A percentile compares a stretch with the other conserved stretches of the same genome.
Conservation (phyloP, 2,888 invertebrate genomes). For the Diogma glabrata region DNA sequence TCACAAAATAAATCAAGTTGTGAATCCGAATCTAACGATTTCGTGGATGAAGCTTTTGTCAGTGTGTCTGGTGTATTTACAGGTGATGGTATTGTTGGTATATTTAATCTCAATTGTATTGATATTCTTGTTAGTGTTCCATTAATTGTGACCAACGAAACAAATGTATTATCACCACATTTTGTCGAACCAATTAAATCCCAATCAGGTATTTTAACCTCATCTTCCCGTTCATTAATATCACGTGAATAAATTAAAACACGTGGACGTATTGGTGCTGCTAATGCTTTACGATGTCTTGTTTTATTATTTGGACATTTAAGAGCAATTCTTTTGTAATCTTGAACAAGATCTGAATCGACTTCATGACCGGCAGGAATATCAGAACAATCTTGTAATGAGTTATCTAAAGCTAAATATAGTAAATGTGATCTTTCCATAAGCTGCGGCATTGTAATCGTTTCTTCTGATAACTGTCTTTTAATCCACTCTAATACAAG, state of each 20-base stretch:
- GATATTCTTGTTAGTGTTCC: slow-evolving; percentile 50
- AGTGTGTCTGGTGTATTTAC: slow-evolving; percentile 26
- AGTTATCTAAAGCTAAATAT: slow-evolving; percentile 50
- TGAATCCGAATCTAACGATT: slow-evolving; percentile 16
- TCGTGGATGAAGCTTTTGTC: slow-evolving; percentile 15
- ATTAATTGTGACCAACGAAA: slow-evolving; percentile 51
- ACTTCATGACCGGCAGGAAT: slow-evolving; percentile 46
- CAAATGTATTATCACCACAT: slow-evolving; percentile 48
- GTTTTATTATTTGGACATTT: slow-evolving; percentile 22
- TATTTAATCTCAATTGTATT: slow-evolving; percentile 43
- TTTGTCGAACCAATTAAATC: slow-evolving; percentile 45
- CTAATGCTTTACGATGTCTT: slow-evolving; percentile 34
- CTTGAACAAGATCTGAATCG: slow-evolving; percentile 65
- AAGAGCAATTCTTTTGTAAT: slow-evolving; percentile 51
- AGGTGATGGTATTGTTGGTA: slow-evolving; percentile 36
- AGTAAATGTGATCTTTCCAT: slow-evolving; percentile 21
- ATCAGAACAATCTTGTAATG: slow-evolving; percentile 67
- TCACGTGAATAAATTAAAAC: slow-evolving; percentile 48
- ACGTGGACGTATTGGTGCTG: slow-evolving; percentile 49
- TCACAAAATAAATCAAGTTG: slow-evolving; percentile 42
- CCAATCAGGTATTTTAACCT: slow-evolving; percentile 42
- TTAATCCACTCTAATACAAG: slow-evolving; percentile 54
- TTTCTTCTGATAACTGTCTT: slow-evolving; percentile 33
- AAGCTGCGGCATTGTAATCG: slow-evolving; percentile 18
- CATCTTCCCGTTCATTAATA: slow-evolving; percentile 34